phyloP scores from a whole-genome alignment of 2,797 vertebrate genomes.

The Rhinella marina region DNA sequence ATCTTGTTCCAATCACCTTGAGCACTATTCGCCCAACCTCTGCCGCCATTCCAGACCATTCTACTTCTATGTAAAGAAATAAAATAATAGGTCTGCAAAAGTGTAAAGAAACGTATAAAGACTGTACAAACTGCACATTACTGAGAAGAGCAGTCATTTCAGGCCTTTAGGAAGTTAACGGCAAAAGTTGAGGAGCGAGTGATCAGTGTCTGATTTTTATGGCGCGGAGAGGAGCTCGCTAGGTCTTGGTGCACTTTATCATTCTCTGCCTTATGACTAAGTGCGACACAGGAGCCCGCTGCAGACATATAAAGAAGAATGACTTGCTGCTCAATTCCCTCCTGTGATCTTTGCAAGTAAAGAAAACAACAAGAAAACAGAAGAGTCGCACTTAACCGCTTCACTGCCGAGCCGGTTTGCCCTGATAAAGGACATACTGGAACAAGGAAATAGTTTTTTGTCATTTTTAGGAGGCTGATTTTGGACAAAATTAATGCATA shows the following conservation, averaged over 20 bases:
- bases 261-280: conserved; percentile 55
- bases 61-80: neutral
- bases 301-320: conserved; percentile 59
- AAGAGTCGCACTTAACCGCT: neutral
- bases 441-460: neutral
- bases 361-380: conserved; percentile 48
- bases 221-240: conserved; percentile 22
- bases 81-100: neutral
- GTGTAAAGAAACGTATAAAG: neutral
- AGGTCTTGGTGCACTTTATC: conserved; percentile 43
- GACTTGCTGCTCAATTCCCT: conserved; percentile 50
- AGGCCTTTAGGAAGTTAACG: conserved; percentile 24
- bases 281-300: conserved; percentile 53
- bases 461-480: too few relatives aligned
- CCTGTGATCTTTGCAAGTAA: conserved; percentile 44
- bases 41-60: neutral
- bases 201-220: conserved; percentile 54
- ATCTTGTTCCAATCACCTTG: neutral
- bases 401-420: neutral
- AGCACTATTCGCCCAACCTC: neutral
- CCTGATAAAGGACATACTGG: neutral
- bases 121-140: neutral
- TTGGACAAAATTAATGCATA: neutral
- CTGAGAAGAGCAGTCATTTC: conserved; percentile 1
- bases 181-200: conserved; percentile 32